These are phyloP conservation scores for Mallotus villosus DNA, from an alignment of 2,797 vertebrate species.

Conservation along the genomic window DNA sequence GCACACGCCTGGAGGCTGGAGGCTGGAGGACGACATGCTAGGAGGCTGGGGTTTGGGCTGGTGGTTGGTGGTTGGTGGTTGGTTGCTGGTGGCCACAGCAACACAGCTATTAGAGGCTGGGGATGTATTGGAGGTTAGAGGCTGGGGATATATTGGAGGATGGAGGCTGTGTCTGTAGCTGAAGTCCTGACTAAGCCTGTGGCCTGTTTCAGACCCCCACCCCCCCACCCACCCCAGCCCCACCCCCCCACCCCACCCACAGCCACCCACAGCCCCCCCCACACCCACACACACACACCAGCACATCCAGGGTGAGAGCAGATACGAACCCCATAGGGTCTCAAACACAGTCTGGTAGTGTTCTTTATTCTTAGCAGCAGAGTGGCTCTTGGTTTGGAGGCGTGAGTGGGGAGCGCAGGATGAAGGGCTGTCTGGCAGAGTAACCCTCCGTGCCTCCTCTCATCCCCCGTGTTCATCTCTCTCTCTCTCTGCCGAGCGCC, in stretches of 20 bases:
- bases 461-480: neutral
- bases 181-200: no score
- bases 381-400: neutral
- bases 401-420: neutral
- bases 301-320: no score
- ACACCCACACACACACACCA: no score
- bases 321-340: no score
- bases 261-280: no score
- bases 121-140: neutral
- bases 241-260: no score
- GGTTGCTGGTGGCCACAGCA: neutral
- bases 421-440: neutral
- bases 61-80: neutral
- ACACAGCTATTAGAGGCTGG: neutral
- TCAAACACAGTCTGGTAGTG: neutral
- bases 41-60: neutral
- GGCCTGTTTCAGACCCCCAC: no score
- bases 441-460: neutral
- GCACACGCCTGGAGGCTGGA: slow-evolving; percentile 29
- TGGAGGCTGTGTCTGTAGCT: no score
- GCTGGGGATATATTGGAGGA: neutral
- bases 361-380: neutral
- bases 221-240: no score
- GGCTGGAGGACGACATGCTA: neutral
- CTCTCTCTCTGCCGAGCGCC: slow-evolving; percentile 33